These are phyloP conservation scores for Lepetodrilus schrolli DNA, from an alignment of 2,888 invertebrate genomes.

Conservation along the genomic window DNA sequence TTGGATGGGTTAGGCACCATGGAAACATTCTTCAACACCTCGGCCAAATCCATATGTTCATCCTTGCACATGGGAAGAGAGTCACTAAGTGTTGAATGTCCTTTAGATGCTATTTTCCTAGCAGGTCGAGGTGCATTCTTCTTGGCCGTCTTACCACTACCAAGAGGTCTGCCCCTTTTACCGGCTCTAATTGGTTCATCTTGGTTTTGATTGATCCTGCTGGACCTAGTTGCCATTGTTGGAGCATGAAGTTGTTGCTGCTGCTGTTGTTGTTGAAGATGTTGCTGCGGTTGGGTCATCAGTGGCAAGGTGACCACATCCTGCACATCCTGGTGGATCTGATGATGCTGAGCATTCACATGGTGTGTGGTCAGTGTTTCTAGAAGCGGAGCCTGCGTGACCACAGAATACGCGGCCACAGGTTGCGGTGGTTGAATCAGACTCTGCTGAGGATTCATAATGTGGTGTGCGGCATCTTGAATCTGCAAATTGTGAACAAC, in stretches of 20 bases:
- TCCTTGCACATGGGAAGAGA: background rate
- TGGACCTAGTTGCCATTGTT: background rate
- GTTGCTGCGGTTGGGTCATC: background rate
- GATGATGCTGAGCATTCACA: background rate
- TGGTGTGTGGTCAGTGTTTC: background rate
- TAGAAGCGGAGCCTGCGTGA: background rate
- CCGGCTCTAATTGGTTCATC: background rate
- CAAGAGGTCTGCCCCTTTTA: background rate
- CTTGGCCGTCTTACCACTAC: background rate
- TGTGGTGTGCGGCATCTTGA: background rate
- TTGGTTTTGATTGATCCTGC: background rate
- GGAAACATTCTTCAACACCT: constrained; percentile 14
- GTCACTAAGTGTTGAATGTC: background rate
- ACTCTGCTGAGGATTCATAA: background rate
- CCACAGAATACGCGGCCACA: constrained; percentile 9
- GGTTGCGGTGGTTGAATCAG: background rate
- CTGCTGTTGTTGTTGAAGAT: background rate
- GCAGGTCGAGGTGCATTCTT: background rate
- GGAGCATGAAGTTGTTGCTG: background rate
- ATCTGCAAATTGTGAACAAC: background rate
- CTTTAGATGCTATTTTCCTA: background rate
- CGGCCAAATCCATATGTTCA: constrained; percentile 8
- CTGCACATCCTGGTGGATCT: background rate
- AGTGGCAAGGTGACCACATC: background rate
- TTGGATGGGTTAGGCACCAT: constrained; percentile 11